Conservation (phyloP, 30 jellyfish, hydroid and myxozoan species). For the Turritopsis rubra region DNA sequence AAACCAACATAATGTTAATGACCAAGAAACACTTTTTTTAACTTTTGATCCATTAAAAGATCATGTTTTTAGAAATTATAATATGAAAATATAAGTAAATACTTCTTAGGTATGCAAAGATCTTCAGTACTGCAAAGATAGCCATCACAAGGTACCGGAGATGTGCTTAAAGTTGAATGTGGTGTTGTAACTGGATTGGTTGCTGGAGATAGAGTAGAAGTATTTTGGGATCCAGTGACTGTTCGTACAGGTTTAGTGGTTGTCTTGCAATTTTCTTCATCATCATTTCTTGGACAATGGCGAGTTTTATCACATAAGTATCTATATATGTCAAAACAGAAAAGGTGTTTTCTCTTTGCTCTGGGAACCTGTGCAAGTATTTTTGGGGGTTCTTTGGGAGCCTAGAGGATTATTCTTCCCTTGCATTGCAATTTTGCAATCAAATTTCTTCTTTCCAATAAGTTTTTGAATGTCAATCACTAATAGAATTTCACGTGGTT, state of each 20-base stretch:
- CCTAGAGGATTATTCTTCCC: no score
- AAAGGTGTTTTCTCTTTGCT: neutral
- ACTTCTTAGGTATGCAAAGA: conserved; percentile 10
- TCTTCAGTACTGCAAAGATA: neutral
- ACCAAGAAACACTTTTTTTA: no score
- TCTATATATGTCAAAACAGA: conserved; percentile 19
- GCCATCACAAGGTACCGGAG: conserved; percentile 26
- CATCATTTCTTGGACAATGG: conserved; percentile 58
- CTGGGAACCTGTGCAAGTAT: neutral
- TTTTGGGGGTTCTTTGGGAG: no score
- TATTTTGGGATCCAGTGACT: neutral
- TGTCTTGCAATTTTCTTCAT: conserved; percentile 63
- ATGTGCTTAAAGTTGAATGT: conserved; percentile 22
- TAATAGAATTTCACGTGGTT: no score
- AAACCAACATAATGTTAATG: no score
- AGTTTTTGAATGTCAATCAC: no score
- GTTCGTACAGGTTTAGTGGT: conserved; percentile 6
- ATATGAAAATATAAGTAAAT: neutral
- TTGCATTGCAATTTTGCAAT: no score
- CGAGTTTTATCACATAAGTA: conserved; percentile 54
- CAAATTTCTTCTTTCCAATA: no score
- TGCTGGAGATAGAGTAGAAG: conserved; percentile 20
- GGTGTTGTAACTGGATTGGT: conserved; percentile 12
- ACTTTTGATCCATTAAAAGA: no score
- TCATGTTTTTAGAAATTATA: no score